These are phyloP conservation scores for Bombus affinis DNA, from an alignment of 1,140 invertebrate species.

Conservation along the genomic window DNA sequence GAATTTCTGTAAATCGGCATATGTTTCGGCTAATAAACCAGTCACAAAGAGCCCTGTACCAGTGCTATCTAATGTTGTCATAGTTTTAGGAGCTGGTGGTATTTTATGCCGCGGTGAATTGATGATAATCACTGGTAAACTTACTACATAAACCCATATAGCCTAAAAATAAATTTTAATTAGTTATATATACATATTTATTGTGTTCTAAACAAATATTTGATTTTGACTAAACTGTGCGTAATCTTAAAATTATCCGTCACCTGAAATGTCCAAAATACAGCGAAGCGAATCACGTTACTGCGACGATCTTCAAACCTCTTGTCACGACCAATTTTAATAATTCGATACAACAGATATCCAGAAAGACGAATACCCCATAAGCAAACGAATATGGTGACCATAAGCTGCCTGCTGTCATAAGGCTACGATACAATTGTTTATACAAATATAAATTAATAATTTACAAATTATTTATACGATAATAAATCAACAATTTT, in stretches of 20 bases:
- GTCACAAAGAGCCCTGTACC: constrained; percentile 92
- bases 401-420: constrained; percentile 93
- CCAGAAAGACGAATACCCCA: constrained; percentile 93
- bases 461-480: background rate
- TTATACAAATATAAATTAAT: background rate
- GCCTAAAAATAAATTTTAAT: constrained; percentile 84
- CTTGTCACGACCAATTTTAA: constrained; percentile 94
- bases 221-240: background rate
- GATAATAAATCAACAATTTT: too few relatives aligned
- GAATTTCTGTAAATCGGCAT: constrained; percentile 96
- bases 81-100: constrained; percentile 89
- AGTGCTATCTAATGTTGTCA: constrained; percentile 92
- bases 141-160: constrained; percentile 96
- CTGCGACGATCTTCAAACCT: constrained; percentile 94
- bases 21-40: constrained; percentile 93
- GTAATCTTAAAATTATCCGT: background rate
- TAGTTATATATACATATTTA: background rate
- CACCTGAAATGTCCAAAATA: constrained; percentile 96
- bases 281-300: constrained; percentile 92
- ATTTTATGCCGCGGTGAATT: constrained; percentile 93
- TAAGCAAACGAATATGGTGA: constrained; percentile 92
- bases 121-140: constrained; percentile 94
- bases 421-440: constrained; percentile 85
- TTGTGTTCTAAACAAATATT: background rate
- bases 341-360: constrained; percentile 93